A percentile compares a stretch with the other conserved stretches of the same genome.
Conservation (phyloP, 2,797 vertebrate species). For the Simalia tracyae region DNA sequence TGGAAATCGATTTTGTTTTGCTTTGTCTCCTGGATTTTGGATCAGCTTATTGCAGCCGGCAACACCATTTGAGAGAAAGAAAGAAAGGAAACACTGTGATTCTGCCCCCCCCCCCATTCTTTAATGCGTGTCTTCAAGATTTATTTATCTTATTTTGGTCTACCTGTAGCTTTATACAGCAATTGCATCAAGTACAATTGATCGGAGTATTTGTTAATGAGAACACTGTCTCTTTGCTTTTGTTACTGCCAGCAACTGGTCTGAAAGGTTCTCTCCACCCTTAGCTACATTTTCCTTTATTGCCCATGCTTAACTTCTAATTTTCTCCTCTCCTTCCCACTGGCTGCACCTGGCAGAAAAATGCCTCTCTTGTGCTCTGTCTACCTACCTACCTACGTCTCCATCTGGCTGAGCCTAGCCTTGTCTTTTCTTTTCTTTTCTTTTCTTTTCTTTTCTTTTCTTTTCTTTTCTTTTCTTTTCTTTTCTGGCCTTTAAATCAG, state of each 20-base stretch:
- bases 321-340: slow-evolving; percentile 77
- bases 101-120: slow-evolving; percentile 49
- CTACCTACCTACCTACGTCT: slow-evolving; percentile 31
- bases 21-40: slow-evolving; percentile 24
- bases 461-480: slow-evolving; percentile 24
- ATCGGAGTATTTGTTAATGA: slow-evolving; percentile 81
- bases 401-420: neutral
- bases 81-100: slow-evolving; percentile 65
- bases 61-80: neutral
- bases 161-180: slow-evolving; percentile 75
- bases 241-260: slow-evolving; percentile 73
- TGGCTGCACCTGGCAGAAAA: slow-evolving; percentile 74
- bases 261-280: slow-evolving; percentile 71
- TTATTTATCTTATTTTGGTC: slow-evolving; percentile 73
- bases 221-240: slow-evolving; percentile 77
- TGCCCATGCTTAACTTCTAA: slow-evolving; percentile 81
- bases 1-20: slow-evolving; percentile 36
- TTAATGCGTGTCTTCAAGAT: slow-evolving; percentile 40
- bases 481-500: slow-evolving; percentile 56
- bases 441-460: slow-evolving; percentile 26
- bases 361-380: slow-evolving; percentile 60
- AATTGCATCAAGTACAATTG: slow-evolving; percentile 77
- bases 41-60: slow-evolving; percentile 45
- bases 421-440: neutral
- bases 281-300: slow-evolving; percentile 81